Conservation (phyloP, 2,797 vertebrate genomes). For the Pipistrellus kuhlii region DNA sequence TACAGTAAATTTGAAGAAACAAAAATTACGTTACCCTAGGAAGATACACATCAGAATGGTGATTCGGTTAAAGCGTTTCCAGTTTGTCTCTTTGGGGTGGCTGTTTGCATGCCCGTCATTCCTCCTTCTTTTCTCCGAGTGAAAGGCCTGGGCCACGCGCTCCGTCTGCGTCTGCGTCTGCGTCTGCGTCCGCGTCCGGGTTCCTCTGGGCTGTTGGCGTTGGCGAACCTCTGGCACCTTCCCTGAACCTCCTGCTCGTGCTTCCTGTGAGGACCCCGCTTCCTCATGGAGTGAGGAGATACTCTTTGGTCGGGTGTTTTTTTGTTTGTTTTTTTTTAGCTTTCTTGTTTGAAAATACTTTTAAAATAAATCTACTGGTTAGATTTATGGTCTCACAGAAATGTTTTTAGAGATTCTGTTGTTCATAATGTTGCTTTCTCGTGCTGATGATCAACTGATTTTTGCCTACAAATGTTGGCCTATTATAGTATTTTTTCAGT, state of each 20-base stretch:
- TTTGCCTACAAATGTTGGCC: conserved; percentile 71
- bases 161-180: too few relatives aligned
- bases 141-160: fast-evolving
- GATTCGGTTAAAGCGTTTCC: background rate
- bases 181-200: too few relatives aligned
- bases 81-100: background rate
- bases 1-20: conserved; percentile 24
- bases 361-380: conserved; percentile 85
- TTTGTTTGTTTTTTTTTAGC: background rate
- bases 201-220: background rate
- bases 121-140: background rate
- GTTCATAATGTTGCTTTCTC: conserved; percentile 65
- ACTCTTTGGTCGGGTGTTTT: background rate
- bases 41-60: background rate
- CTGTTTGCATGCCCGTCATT: background rate
- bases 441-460: conserved; percentile 63
- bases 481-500: conserved; percentile 84
- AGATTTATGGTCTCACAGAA: conserved; percentile 82
- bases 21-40: background rate
- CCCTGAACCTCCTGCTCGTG: background rate
- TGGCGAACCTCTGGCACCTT: background rate
- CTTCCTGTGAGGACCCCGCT: background rate
- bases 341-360: conserved; percentile 64
- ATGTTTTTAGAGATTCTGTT: conserved; percentile 81
- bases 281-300: background rate